Evolutionary conservation across 2,888 invertebrate species (phyloP).

Genomic region (Drosophila niveifrons): DNA sequence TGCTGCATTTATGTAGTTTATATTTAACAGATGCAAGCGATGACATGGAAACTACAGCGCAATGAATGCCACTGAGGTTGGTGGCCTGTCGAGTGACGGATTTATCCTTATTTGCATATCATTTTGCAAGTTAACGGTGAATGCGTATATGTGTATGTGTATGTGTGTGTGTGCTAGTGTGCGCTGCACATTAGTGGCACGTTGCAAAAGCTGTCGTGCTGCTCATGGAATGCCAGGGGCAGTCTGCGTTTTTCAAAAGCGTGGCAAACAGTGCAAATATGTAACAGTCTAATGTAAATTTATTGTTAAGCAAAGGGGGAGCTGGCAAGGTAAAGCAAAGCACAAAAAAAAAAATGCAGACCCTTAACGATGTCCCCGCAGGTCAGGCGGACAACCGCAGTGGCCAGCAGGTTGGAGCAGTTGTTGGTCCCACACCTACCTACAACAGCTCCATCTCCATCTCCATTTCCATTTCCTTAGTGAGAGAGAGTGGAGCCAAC

Average conservation of each 20-base stretch:
- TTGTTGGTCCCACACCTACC: constrained; percentile 17
- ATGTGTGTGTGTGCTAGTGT: constrained; percentile 37
- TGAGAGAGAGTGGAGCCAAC: constrained; percentile 35
- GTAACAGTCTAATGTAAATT: constrained; percentile 84
- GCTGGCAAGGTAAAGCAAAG: constrained; percentile 5
- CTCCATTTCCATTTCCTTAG: constrained; percentile 5
- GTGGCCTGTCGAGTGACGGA: constrained; percentile 66
- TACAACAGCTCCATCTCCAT: not conserved
- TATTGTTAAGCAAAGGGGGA: constrained; percentile 77
- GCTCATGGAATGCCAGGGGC: constrained; percentile 41
- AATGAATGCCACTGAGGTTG: constrained; percentile 40
- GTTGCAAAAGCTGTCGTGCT: constrained; percentile 55
- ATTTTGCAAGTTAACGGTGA: constrained; percentile 81
- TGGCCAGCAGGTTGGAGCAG: constrained; percentile 23
- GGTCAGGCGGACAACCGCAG: constrained; percentile 56
- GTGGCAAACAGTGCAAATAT: constrained; percentile 81
- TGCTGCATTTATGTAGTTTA: not conserved
- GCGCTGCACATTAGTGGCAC: constrained; percentile 47
- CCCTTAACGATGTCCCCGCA: constrained; percentile 59
- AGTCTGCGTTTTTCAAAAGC: constrained; percentile 65
- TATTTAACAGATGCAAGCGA: constrained; percentile 17
- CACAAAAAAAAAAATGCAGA: too few species aligned
- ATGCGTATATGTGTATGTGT: constrained; percentile 58
- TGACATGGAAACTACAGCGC: constrained; percentile 8
- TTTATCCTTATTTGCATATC: constrained; percentile 83